These are phyloP conservation scores for Heteromurus nitidus DNA, from an alignment of 2,888 invertebrate species.

Conservation along the genomic window DNA sequence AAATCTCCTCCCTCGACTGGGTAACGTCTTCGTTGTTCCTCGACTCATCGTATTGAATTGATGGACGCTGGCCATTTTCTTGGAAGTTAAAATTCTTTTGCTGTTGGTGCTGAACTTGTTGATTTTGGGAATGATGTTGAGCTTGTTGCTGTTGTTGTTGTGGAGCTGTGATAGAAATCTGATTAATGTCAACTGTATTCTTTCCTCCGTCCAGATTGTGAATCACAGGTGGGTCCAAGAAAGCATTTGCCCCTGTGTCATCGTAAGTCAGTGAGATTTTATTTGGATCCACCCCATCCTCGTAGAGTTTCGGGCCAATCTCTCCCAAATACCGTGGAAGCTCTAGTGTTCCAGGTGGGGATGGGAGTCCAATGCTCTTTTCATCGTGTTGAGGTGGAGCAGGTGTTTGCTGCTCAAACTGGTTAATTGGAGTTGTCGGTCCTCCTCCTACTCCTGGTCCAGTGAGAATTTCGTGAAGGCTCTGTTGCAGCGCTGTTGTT, in stretches of 20 bases:
- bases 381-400: not conserved
- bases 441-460: not conserved
- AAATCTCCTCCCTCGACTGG: constrained; percentile 40
- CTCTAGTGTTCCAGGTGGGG: constrained; percentile 10
- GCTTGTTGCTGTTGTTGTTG: constrained; percentile 1
- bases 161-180: constrained; percentile 28
- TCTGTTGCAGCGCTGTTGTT: constrained; percentile 36
- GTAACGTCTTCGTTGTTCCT: constrained; percentile 27
- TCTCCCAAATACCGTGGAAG: constrained; percentile 31
- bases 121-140: not conserved
- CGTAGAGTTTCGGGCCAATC: not conserved
- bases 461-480: constrained; percentile 33
- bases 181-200: constrained; percentile 8
- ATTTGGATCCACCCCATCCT: constrained; percentile 35
- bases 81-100: not conserved
- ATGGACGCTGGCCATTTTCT: not conserved
- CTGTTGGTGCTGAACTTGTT: not conserved
- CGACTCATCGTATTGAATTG: constrained; percentile 17
- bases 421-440: too few species aligned
- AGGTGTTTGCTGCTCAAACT: not conserved
- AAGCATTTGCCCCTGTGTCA: constrained; percentile 46
- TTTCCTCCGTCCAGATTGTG: not conserved
- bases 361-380: not conserved
- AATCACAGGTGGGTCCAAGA: constrained; percentile 52
- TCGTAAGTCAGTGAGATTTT: constrained; percentile 58